Evolutionary conservation across 2,113 vertebrate species (phyloP), one percentile per base, ranked within the genome.

Genomic region (Hippopotamus amphibius): DNA sequence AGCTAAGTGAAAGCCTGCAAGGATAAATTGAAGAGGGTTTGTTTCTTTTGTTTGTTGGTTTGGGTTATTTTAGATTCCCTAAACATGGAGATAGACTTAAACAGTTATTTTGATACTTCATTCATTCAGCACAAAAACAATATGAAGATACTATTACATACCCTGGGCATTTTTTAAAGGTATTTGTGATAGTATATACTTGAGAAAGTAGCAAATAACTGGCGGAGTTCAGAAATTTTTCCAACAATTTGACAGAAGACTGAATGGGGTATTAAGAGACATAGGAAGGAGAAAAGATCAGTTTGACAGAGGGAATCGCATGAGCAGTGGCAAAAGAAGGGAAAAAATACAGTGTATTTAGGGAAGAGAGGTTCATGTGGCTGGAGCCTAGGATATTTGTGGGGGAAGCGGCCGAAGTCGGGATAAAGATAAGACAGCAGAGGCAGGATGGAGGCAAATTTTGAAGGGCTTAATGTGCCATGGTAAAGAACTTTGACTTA

Each of bases 31-130:
- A 88, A 83, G 48, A 82, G 15, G 1, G 19, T 81, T 66, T 81
- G 7, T 92, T 95, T 90, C 7, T 12, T 92, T 87, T 53, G 63
- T 91, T 33, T 87, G 24, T 63, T 92, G 83, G 24, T 74, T 93
- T 88, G 89, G 46, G n/a, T 84, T 84, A 86, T 69, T 92, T 92
- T 63, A 93, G 90, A 90, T 5, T 41, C 15, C 15, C 16, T 65
- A 61, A 90, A 69, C 26, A 46, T 63, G 2, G n/a, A 69, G n/a
- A 33, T 66, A 43, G 28, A 88, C 13, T 43, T 92, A 68, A 80
- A 6, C 13, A 65, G 16, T 90, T 53, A 13, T 6, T 94, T 88
- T 57, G 30, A 37, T 76, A 61, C 7, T 90, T 87, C 26, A 55
- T 61, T 92, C n/a, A 41, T 77, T 86, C 68, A 48, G 14, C 10